Conservation (phyloP, 2,888 invertebrate genomes). For the Arctia plantaginis region DNA sequence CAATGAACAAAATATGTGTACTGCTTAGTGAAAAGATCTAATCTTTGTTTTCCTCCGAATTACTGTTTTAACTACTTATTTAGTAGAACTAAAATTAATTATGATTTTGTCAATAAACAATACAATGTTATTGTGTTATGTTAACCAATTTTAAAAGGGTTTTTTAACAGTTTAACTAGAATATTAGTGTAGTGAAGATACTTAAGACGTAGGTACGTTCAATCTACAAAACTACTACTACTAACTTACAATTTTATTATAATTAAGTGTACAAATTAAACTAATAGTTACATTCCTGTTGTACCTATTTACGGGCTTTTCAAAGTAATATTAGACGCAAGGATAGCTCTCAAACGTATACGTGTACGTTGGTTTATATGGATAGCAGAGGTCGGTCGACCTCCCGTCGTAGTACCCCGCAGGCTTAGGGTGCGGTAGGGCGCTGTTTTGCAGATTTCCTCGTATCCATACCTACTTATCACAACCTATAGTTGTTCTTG, state of each 20-base stretch:
- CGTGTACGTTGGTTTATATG: constrained; percentile 44
- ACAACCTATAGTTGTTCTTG: constrained; percentile 31
- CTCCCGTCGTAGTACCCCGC: constrained; percentile 70
- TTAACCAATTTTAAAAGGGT: too few species aligned
- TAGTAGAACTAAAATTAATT: not conserved
- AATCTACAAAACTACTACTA: too few species aligned
- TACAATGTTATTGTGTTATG: not conserved
- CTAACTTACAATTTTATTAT: not conserved
- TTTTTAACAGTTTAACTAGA: too few species aligned
- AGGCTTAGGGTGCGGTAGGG: constrained; percentile 67
- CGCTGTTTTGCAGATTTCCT: constrained; percentile 61
- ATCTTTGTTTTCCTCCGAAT: too few species aligned
- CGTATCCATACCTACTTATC: constrained; percentile 40
- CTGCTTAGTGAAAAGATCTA: too few species aligned
- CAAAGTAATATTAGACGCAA: constrained; percentile 32
- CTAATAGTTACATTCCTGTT: not conserved
- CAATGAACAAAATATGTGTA: too few species aligned
- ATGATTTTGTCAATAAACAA: not conserved
- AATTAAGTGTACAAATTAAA: not conserved
- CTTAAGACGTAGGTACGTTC: too few species aligned
- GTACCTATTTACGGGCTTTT: constrained; percentile 17
- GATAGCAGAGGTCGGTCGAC: constrained; percentile 67
- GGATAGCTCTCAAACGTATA: constrained; percentile 43
- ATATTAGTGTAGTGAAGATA: not conserved
- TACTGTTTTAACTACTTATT: not conserved